Percentiles rank a stretch among this genome's conserved stretches.
These are phyloP conservation scores for Panagrolaimus sp. DNA, from an alignment of 1,140 invertebrate species.

Conservation along the genomic window DNA sequence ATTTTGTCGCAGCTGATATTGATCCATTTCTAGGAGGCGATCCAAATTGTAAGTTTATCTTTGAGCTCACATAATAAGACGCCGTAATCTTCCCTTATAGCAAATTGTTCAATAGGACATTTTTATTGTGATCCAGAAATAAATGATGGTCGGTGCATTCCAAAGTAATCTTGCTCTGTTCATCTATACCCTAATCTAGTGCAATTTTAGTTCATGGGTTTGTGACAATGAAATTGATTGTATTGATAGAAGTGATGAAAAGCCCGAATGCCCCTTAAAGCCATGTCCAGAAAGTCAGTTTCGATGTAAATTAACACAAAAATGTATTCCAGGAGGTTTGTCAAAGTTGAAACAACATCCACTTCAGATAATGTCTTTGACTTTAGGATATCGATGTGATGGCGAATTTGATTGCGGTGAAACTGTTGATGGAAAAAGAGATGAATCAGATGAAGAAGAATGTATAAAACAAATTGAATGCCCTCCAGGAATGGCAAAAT, in stretches of 20 bases:
- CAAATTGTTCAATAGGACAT: too few species aligned
- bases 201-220: background rate
- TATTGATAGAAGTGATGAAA: background rate
- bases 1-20: too few species aligned
- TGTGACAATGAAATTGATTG: background rate
- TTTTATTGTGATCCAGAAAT: too few species aligned
- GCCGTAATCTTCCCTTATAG: too few species aligned
- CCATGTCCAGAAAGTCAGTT: background rate
- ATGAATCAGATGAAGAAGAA: background rate
- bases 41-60: too few species aligned
- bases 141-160: too few species aligned
- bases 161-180: too few species aligned
- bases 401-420: background rate
- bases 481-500: background rate
- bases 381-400: constrained; percentile 4
- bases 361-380: too few species aligned
- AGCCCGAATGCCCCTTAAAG: background rate
- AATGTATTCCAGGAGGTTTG: background rate
- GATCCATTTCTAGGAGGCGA: too few species aligned
- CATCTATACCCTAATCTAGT: too few species aligned
- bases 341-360: too few species aligned
- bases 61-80: too few species aligned
- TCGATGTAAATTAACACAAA: background rate
- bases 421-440: background rate
- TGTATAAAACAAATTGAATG: background rate